Evolutionary conservation across 2,113 vertebrate genomes (phyloP).

Genomic region (Podiceps cristatus): DNA sequence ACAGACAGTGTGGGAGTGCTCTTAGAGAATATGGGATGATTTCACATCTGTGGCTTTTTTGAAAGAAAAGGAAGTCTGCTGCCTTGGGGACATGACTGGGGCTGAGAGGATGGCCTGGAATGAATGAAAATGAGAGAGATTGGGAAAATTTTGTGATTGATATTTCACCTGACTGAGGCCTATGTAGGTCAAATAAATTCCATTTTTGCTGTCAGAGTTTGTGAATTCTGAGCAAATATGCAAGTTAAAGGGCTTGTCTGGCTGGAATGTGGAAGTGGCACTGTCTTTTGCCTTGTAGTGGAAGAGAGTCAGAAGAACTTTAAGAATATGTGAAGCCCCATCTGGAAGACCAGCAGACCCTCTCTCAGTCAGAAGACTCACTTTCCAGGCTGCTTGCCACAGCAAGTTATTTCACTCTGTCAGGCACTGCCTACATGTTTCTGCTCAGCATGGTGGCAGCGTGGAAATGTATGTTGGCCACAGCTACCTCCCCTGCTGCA

Average conservation of each 20-base stretch:
- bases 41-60: neutral
- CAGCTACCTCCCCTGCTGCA: neutral
- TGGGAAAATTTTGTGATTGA: neutral
- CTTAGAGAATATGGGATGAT: neutral
- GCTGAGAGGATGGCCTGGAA: neutral
- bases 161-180: neutral
- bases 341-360: accelerated
- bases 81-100: neutral
- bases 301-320: neutral
- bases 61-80: neutral
- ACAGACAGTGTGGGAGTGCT: neutral
- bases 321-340: neutral
- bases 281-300: neutral
- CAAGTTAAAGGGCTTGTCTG: neutral
- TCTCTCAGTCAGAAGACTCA: accelerated
- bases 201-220: neutral
- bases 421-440: neutral
- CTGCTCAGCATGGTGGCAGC: neutral
- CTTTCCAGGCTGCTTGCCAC: neutral
- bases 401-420: neutral
- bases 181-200: neutral
- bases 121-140: neutral
- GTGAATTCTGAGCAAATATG: neutral
- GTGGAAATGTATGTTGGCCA: neutral
- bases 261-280: neutral